phyloP scores from a whole-genome alignment of 2,797 vertebrate genomes.

The Myripristis murdjan region DNA sequence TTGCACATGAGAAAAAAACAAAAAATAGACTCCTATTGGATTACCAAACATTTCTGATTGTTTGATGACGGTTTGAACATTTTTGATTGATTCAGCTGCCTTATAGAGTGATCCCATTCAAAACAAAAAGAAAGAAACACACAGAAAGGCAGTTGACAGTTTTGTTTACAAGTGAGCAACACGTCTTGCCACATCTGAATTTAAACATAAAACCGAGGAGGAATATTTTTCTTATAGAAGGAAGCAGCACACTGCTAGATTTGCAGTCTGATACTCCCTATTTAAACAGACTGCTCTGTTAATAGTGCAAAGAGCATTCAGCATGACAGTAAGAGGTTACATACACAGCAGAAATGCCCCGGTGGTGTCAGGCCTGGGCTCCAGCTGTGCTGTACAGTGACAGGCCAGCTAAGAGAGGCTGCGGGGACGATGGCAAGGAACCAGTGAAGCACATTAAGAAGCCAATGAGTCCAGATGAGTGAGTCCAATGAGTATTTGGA shows the following conservation, averaged over 20 bases:
- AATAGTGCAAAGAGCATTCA: neutral
- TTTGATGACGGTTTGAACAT: too few species aligned
- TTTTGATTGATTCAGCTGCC: too few species aligned
- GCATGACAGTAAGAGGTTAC: conserved; percentile 61
- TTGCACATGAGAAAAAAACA: too few species aligned
- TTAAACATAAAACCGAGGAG: neutral
- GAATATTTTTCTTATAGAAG: too few species aligned
- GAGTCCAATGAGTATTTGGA: conserved; percentile 94
- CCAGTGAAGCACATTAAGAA: conserved; percentile 94
- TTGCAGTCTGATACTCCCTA: neutral
- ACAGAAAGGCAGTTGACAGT: neutral
- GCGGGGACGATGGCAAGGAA: conserved; percentile 95
- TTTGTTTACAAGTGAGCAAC: neutral
- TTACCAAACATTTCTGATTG: too few species aligned
- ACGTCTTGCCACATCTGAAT: neutral
- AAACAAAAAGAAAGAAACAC: neutral
- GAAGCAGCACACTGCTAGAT: neutral
- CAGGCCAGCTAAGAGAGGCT: conserved; percentile 91
- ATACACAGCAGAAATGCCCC: conserved; percentile 92
- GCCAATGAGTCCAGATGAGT: conserved; percentile 90
- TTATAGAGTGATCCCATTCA: neutral
- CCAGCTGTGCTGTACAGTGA: conserved; percentile 91
- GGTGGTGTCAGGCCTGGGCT: conserved; percentile 88
- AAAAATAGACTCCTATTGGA: too few species aligned
- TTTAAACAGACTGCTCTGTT: neutral